A percentile compares a stretch with the other conserved stretches of the same genome.
Evolutionary conservation across 23 tunicate species (phyloP).

Genomic region (Styela plicata): DNA sequence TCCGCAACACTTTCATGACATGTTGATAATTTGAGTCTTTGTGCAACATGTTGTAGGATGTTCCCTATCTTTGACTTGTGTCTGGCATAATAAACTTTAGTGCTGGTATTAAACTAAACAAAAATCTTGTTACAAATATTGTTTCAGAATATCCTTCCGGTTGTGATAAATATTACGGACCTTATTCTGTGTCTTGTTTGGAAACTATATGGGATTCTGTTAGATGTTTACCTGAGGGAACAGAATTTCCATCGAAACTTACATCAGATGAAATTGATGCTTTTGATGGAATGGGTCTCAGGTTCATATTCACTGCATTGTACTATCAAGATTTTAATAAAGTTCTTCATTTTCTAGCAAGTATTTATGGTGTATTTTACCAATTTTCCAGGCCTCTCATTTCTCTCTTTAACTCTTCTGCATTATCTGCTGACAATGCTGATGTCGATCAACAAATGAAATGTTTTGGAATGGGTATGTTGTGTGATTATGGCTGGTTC

Average conservation of each 20-base stretch:
- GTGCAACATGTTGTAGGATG: too few relatives aligned
- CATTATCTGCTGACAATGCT: not conserved
- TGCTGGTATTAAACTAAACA: too few relatives aligned
- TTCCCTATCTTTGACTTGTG: too few relatives aligned
- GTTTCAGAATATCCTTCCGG: conserved; percentile 10
- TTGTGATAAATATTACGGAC: conserved; percentile 9
- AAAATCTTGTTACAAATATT: too few relatives aligned
- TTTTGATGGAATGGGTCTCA: not conserved
- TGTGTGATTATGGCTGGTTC: too few relatives aligned
- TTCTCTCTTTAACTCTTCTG: not conserved
- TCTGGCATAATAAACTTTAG: too few relatives aligned
- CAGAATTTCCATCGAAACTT: not conserved
- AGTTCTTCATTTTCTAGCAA: too few relatives aligned
- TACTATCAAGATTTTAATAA: not conserved
- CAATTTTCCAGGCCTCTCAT: not conserved
- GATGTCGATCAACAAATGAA: conserved; percentile 18
- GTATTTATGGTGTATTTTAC: too few relatives aligned
- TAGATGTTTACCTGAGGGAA: not conserved
- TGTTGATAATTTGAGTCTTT: too few relatives aligned
- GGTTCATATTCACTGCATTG: not conserved
- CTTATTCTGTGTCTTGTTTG: conserved; percentile 7
- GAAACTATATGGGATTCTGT: not conserved
- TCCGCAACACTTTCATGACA: not conserved
- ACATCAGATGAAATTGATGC: not conserved
- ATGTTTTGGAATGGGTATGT: conserved; percentile 39